These are phyloP conservation scores for Pheosia gnoma DNA, from an alignment of 2,888 invertebrate genomes.

Conservation along the genomic window DNA sequence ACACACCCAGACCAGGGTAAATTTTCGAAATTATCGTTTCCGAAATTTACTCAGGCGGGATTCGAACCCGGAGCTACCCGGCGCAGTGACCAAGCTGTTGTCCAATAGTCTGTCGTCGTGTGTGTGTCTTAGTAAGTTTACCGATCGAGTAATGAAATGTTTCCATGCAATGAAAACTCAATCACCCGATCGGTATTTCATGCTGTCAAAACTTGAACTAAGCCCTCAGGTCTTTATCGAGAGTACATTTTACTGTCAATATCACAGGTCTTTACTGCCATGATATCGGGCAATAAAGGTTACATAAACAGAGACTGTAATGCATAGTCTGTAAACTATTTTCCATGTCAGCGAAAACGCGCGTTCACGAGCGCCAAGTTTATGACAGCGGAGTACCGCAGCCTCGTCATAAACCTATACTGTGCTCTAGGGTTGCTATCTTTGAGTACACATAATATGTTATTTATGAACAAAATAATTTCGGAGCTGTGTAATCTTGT, in stretches of 20 bases:
- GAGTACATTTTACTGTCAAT: slow-evolving; percentile 1
- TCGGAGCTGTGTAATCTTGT: background rate
- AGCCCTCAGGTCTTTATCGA: background rate
- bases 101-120: too few relatives aligned
- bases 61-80: too few relatives aligned
- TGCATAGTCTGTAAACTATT: slow-evolving; percentile 77
- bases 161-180: too few relatives aligned
- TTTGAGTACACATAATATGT: background rate
- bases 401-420: slow-evolving; percentile 32
- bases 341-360: slow-evolving; percentile 80
- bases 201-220: background rate
- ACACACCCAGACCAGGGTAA: too few relatives aligned
- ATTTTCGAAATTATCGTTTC: too few relatives aligned
- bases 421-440: background rate
- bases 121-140: too few relatives aligned
- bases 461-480: background rate
- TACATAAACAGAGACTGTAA: slow-evolving; percentile 72
- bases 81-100: too few relatives aligned
- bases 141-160: too few relatives aligned
- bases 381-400: slow-evolving; percentile 48
- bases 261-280: slow-evolving; percentile 14
- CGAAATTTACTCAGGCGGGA: too few relatives aligned
- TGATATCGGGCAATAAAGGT: slow-evolving; percentile 69
- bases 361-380: slow-evolving; percentile 68
- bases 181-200: too few relatives aligned